Conservation (phyloP, 2,797 vertebrate genomes). For the Notamacropus eugenii region DNA sequence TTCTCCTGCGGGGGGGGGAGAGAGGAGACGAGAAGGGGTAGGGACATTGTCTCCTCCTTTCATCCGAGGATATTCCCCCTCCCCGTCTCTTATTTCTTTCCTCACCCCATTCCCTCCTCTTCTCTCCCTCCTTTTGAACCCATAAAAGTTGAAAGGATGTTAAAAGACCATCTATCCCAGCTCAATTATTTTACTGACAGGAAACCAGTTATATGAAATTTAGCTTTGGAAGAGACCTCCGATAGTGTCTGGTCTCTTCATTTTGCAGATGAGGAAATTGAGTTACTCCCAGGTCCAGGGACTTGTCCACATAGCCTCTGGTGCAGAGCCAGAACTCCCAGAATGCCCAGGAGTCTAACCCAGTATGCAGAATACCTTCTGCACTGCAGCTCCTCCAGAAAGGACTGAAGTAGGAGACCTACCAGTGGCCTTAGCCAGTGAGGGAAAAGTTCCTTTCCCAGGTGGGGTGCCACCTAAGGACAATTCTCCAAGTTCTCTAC, state of each 20-base stretch:
- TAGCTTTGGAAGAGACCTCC: background rate
- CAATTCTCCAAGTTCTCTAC: background rate
- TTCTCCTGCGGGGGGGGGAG: slow-evolving; percentile 67
- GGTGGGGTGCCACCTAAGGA: background rate
- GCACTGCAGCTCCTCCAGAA: background rate
- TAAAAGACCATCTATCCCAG: background rate
- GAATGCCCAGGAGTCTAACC: background rate
- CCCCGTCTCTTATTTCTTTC: background rate
- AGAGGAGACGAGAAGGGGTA: slow-evolving; percentile 47
- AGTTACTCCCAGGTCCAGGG: background rate
- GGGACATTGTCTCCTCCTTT: background rate
- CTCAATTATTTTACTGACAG: background rate
- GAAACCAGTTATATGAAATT: background rate
- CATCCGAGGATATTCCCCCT: background rate
- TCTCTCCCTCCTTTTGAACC: background rate
- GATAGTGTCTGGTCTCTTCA: background rate
- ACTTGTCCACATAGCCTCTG: no score
- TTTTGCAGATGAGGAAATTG: background rate
- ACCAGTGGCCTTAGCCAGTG: background rate
- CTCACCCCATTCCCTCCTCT: no score
- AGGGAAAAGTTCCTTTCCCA: background rate
- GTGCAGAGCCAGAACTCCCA: background rate
- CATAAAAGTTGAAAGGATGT: background rate
- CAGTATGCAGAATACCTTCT: background rate
- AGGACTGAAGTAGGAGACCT: background rate